Evolutionary conservation across 1,140 invertebrate genomes (phyloP), one percentile per base, ranked within the genome.

Genomic region (Drosophila ogumai): DNA sequence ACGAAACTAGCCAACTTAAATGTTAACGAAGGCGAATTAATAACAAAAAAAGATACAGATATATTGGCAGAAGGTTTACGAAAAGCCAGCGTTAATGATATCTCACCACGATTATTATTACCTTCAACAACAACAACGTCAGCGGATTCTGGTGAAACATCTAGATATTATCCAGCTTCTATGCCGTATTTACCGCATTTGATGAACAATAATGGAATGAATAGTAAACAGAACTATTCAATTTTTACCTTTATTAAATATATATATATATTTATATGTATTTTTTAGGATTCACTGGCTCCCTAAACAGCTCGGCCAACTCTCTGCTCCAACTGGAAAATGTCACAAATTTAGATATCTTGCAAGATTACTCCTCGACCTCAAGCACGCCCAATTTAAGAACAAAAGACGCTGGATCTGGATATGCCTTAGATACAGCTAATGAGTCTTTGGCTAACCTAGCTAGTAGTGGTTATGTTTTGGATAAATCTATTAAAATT

Each of bases 61-160:
- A 25, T 78, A 0, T 59, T 88, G 7, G 36, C 64, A 8, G 85
- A 88, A 5, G 85, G 72, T 15, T 71, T 88, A 13, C 75, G 49
- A 63, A 71, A 84, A 43, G 63, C 77, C 2, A 66, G 32, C 25
- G 54, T 88, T 38, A 54, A 54, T 54, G 34, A 54, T 15, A 40
- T 46, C 4, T 66, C 59, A 5, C 59, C 75, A 36, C 25, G 12
- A 17, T 38, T 54, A 12, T 52, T 59, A 25, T 43, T 54, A n/a
- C 47, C 64, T n/a, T 50, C 43, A 43, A 59, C 34, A 46, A 22
- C 50, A 52, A 34, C 31, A 36, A 38, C 50, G 19, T 22, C 52
- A 10, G 50, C 59, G 9, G 78, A 76, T 10, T 75, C 57, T 28
- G 44, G 43, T 1, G 64, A 40, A 32, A 19, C 68, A 2, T 67